phyloP scores from a whole-genome alignment of 2,113 vertebrate species.

The Agapornis roseicollis region DNA sequence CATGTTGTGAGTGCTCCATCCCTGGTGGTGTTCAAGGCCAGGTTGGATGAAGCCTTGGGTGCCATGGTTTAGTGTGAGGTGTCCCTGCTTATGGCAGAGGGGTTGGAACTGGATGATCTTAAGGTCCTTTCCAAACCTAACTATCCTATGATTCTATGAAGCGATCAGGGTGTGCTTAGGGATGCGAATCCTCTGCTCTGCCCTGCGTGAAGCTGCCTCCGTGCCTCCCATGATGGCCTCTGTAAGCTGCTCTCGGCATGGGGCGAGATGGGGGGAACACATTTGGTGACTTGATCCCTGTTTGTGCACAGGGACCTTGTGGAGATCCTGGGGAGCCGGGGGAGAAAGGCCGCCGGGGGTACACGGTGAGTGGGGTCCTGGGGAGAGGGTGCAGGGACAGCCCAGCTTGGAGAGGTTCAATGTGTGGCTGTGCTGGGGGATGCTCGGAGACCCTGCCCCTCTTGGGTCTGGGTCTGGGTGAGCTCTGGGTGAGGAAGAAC shows the following conservation, averaged over 20 bases:
- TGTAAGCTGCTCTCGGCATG: fast-evolving
- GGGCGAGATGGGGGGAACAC: fast-evolving
- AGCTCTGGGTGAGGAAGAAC: background rate
- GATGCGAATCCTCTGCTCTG: fast-evolving
- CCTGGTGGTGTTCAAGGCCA: too few relatives aligned
- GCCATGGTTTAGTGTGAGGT: too few relatives aligned
- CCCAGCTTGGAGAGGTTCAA: fast-evolving
- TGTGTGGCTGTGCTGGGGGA: background rate
- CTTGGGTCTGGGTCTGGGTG: background rate
- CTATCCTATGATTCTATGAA: too few relatives aligned
- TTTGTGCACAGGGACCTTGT: conserved; percentile 74
- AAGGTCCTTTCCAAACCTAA: too few relatives aligned
- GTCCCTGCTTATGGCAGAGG: too few relatives aligned
- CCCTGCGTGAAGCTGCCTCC: background rate
- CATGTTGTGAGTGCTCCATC: too few relatives aligned
- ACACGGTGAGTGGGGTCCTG: conserved; percentile 71
- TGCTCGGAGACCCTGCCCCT: background rate
- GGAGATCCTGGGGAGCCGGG: conserved; percentile 81
- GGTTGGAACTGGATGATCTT: too few relatives aligned
- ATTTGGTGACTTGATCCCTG: fast-evolving
- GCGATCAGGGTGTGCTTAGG: background rate
- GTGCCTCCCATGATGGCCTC: background rate
- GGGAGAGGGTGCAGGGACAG: fast-evolving
- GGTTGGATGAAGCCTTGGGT: too few relatives aligned
- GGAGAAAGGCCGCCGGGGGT: conserved; percentile 74